Evolutionary conservation across 2,113 vertebrate genomes (phyloP).

Genomic region (Reinhardtius hippoglossoides): DNA sequence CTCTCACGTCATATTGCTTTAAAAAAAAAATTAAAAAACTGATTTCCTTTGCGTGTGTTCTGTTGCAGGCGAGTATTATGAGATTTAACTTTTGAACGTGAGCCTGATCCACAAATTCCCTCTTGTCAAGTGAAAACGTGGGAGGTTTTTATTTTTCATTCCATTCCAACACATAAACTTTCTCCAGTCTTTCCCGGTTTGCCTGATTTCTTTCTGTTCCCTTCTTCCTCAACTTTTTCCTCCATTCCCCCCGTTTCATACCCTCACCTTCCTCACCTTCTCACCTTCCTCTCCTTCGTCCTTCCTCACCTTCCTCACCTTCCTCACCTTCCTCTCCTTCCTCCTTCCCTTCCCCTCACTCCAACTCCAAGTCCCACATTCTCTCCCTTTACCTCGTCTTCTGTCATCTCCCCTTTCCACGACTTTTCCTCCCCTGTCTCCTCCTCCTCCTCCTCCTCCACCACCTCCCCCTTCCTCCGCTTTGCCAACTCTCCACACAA

Average conservation of each 20-base stretch:
- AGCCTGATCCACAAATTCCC: conserved; percentile 6
- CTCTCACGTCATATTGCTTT: background rate
- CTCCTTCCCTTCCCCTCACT: background rate
- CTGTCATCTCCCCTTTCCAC: conserved; percentile 38
- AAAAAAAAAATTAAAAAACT: background rate
- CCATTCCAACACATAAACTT: background rate
- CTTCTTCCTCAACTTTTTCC: background rate
- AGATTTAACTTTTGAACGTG: conserved; percentile 3
- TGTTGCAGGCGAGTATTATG: background rate
- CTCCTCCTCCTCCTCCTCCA: conserved; percentile 8
- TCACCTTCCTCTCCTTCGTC: too few species aligned
- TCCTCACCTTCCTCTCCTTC: background rate
- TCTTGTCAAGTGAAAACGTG: background rate
- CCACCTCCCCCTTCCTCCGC: conserved; percentile 16
- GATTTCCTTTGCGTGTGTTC: conserved; percentile 11
- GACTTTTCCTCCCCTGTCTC: conserved; percentile 24
- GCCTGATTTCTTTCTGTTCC: background rate
- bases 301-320: too few species aligned
- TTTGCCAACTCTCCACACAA: conserved; percentile 69
- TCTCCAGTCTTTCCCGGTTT: background rate
- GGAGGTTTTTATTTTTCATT: background rate
- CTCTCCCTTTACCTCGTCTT: conserved; percentile 24
- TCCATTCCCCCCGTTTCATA: background rate
- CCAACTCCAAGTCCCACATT: background rate
- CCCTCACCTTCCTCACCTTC: background rate